These are phyloP conservation scores for Euglossa dilemma DNA, from an alignment of 1,140 invertebrate genomes.

Conservation along the genomic window DNA sequence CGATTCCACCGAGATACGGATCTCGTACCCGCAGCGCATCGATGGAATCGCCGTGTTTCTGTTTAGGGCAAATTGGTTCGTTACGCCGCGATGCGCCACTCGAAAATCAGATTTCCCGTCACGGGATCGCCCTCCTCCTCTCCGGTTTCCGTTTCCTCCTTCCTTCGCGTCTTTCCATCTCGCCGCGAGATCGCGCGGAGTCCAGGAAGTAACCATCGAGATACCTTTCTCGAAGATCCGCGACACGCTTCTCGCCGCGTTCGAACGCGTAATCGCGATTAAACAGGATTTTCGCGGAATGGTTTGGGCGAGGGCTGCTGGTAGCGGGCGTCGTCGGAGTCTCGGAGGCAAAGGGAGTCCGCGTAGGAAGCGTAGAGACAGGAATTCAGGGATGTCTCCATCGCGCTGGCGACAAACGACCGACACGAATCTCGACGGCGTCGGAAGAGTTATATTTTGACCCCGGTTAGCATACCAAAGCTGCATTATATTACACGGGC, in stretches of 20 bases:
- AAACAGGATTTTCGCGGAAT: too few species aligned
- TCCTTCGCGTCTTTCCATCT: too few species aligned
- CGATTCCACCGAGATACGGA: slow-evolving; percentile 50
- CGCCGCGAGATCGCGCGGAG: too few species aligned
- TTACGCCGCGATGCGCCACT: slow-evolving; percentile 44
- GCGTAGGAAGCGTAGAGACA: slow-evolving; percentile 43
- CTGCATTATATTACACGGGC: slow-evolving; percentile 73
- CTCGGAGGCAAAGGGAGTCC: background rate
- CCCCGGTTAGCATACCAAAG: slow-evolving; percentile 80
- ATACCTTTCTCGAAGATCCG: too few species aligned
- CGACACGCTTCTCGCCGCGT: too few species aligned
- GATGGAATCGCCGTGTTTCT: slow-evolving; percentile 19
- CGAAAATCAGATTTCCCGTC: slow-evolving; percentile 50
- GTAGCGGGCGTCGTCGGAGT: too few species aligned
- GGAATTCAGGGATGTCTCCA: slow-evolving; percentile 66
- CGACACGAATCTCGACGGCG: slow-evolving; percentile 59
- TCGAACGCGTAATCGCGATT: too few species aligned
- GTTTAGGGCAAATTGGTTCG: slow-evolving; percentile 56
- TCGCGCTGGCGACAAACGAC: slow-evolving; percentile 43
- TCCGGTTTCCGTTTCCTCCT: background rate
- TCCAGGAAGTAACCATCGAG: too few species aligned
- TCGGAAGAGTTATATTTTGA: slow-evolving; percentile 76
- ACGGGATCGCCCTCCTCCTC: slow-evolving; percentile 57
- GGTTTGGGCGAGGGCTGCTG: too few species aligned
- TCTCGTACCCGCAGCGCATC: slow-evolving; percentile 27